phyloP scores from a whole-genome alignment of 2,113 vertebrate species.

The Lates calcarifer region DNA sequence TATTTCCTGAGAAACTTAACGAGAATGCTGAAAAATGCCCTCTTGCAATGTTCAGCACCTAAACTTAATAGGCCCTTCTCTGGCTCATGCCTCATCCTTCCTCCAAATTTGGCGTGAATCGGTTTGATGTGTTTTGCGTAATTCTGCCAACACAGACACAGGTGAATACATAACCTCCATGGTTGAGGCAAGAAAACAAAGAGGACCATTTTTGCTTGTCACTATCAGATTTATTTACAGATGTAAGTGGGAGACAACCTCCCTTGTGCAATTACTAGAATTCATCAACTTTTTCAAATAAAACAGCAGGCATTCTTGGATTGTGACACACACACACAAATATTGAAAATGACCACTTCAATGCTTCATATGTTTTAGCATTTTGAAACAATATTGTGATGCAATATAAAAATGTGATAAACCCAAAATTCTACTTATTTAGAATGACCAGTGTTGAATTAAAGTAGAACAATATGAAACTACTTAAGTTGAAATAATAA shows the following conservation, averaged over 20 bases:
- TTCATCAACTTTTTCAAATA: slow-evolving; percentile 47
- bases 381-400: slow-evolving; percentile 23
- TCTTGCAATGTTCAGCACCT: too few relatives aligned
- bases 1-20: too few relatives aligned
- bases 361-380: slow-evolving; percentile 26
- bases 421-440: slow-evolving; percentile 14
- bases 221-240: slow-evolving; percentile 76
- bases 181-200: background rate
- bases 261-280: slow-evolving; percentile 75
- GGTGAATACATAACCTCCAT: too few relatives aligned
- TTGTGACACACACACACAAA: slow-evolving; percentile 4
- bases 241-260: slow-evolving; percentile 46
- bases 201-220: slow-evolving; percentile 2
- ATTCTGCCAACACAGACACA: too few relatives aligned
- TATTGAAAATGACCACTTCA: slow-evolving; percentile 35
- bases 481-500: slow-evolving; percentile 24
- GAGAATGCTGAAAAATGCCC: too few relatives aligned
- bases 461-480: slow-evolving; percentile 44
- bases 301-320: slow-evolving; percentile 36
- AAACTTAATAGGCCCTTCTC: too few relatives aligned
- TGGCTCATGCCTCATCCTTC: too few relatives aligned
- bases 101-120: too few relatives aligned
- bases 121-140: too few relatives aligned
- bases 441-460: slow-evolving; percentile 25
- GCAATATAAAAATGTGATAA: slow-evolving; percentile 29